A percentile compares a stretch with the other conserved stretches of the same genome.
Evolutionary conservation across 2,797 vertebrate species (phyloP).

Genomic region (Manis pentadactyla): DNA sequence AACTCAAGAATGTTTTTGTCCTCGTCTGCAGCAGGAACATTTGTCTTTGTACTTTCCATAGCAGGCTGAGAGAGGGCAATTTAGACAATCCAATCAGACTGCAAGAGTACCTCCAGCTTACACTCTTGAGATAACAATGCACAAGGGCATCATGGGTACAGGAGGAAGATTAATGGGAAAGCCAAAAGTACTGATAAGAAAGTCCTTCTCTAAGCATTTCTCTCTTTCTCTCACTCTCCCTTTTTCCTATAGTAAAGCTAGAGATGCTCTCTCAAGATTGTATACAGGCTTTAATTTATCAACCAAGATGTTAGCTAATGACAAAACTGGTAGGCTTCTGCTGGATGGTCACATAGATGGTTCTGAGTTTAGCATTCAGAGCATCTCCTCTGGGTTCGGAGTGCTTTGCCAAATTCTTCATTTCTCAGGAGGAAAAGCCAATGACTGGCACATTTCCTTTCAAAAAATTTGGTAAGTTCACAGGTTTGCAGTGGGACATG

Average conservation of each 20-base stretch:
- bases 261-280: background rate
- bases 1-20: background rate
- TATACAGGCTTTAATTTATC: conserved; percentile 33
- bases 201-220: background rate
- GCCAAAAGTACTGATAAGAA: background rate
- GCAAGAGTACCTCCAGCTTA: background rate
- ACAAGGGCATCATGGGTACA: background rate
- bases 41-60: background rate
- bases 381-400: background rate
- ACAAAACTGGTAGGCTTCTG: background rate
- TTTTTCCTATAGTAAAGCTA: background rate
- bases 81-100: conserved; percentile 16
- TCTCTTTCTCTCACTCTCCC: background rate
- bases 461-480: background rate
- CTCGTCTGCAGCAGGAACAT: background rate
- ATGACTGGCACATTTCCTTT: background rate
- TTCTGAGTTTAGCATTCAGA: background rate
- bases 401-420: background rate
- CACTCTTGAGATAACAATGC: background rate
- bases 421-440: conserved; percentile 30
- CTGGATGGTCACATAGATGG: background rate
- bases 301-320: background rate
- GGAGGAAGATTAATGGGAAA: conserved; percentile 25
- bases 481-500: background rate
- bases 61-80: background rate